Evolutionary conservation across 2,888 invertebrate genomes (phyloP), one percentile per base, ranked within the genome.

Genomic region (Coelogynopora nodosa): DNA sequence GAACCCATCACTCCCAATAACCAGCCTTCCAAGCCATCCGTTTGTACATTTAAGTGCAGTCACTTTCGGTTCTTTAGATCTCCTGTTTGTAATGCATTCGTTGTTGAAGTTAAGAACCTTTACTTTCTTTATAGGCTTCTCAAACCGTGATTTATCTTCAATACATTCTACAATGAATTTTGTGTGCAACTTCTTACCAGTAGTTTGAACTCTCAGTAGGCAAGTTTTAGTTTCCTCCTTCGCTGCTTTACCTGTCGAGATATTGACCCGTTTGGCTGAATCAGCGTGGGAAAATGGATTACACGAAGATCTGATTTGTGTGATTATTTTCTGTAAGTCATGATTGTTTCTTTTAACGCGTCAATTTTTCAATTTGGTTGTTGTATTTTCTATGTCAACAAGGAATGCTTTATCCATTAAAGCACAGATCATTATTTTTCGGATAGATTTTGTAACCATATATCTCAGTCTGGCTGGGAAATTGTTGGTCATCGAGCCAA

Each of bases 401-500:
- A 87, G 27, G 18, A 85, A 85, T 23, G 85, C 87, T 31, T 82
- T 88, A n/a, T 82, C 23, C 23, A 80, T 27, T 23, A 80, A 27
- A 13, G 81, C 23, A 80, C 23, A 18, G 10, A 80, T 23, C 23
- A 80, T 23, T 80, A 23, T 27, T 5, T 10, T 27, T 10, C 27
- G 67, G 10, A 29, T 74, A 26, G 87, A 87, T 31, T 87, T 87
- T 27, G 87, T 87, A 0, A 86, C n/a, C 87, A 67, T 88, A 74
- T 18, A 27, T n/a, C 81, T 10, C 13, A 80, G 81, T 23, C 81
- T 10, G 10, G 81, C 87, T 87, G n/a, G 82, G n/a, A 0, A 49
- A 30, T 87, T 87, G 67, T 88, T 87, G 0, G 49, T 87, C 23
- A 84, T 30, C 67, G 87, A 87, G 86, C 87, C 88, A 31, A 84